A percentile compares a stretch with the other conserved stretches of the same genome.
Evolutionary conservation across 2,113 vertebrate species (phyloP).

Genomic region (Cairina moschata): DNA sequence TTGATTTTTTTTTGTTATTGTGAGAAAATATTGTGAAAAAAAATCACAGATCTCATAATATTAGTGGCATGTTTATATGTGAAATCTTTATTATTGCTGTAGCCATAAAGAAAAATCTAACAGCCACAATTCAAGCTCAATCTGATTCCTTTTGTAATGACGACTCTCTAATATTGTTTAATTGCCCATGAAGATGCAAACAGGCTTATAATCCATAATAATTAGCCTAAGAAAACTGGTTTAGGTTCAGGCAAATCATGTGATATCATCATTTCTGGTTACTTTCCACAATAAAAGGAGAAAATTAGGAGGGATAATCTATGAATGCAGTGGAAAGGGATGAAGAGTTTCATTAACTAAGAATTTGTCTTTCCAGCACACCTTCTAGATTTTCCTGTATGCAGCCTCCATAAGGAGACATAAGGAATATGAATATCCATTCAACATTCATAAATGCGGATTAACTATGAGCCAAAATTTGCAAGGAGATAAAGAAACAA

Average conservation of each 20-base stretch:
- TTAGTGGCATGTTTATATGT: not conserved
- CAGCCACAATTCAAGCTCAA: not conserved
- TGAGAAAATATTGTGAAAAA: not conserved
- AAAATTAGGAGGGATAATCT: not conserved
- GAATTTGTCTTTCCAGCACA: not conserved
- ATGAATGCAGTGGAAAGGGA: not conserved
- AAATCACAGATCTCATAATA: not conserved
- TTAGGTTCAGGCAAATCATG: not conserved
- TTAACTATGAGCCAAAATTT: not conserved
- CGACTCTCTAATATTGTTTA: conserved; percentile 27
- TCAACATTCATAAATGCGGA: accelerated
- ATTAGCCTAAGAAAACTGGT: conserved; percentile 49
- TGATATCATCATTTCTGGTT: conserved; percentile 12
- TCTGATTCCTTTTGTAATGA: conserved; percentile 12
- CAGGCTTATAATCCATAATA: conserved; percentile 45
- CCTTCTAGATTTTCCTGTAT: not conserved
- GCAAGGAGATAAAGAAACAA: not conserved
- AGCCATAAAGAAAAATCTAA: not conserved
- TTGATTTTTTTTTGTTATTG: not conserved
- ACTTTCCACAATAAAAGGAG: not conserved
- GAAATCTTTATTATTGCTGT: not conserved
- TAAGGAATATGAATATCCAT: not conserved
- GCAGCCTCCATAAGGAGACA: not conserved
- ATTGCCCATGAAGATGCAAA: conserved; percentile 44
- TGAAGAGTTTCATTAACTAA: not conserved